phyloP scores from a whole-genome alignment of 2,113 vertebrate genomes.

The Entelurus aequoreus region DNA sequence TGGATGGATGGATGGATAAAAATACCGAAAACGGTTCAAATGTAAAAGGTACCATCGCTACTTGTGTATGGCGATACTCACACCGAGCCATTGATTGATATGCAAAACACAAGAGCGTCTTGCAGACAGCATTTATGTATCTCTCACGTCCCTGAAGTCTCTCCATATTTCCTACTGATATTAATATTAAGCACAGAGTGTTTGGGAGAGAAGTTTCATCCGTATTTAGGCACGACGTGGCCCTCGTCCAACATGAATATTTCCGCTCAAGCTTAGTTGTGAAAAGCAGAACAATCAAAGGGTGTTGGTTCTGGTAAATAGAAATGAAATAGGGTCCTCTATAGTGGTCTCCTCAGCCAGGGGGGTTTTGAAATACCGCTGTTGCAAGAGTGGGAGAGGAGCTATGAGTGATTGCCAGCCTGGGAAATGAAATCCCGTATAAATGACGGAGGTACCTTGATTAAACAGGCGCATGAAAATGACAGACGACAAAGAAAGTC shows the following conservation, averaged over 20 bases:
- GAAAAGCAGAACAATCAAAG: constrained; percentile 51
- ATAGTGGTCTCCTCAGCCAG: constrained; percentile 18
- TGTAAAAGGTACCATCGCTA: no score
- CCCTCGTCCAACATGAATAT: constrained; percentile 47
- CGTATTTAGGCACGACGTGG: constrained; percentile 32
- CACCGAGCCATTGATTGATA: constrained; percentile 26
- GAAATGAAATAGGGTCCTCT: constrained; percentile 47
- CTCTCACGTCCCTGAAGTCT: constrained; percentile 28
- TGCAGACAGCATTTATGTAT: constrained; percentile 42
- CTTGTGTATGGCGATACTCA: constrained; percentile 19
- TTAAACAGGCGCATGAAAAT: constrained; percentile 62
- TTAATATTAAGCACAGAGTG: constrained; percentile 44
- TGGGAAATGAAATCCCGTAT: constrained; percentile 51
- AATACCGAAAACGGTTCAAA: no score
- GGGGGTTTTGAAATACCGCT: constrained; percentile 29
- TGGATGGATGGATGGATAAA: no score
- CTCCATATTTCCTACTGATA: constrained; percentile 46
- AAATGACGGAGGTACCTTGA: constrained; percentile 60
- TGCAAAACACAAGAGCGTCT: constrained; percentile 29
- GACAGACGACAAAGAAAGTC: constrained; percentile 47
- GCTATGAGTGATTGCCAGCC: constrained; percentile 40
- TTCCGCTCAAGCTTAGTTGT: constrained; percentile 41
- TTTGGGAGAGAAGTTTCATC: constrained; percentile 48
- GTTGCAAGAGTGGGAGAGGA: constrained; percentile 23
- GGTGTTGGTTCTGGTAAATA: constrained; percentile 56